Conservation (phyloP, 2,888 invertebrate species). For the Chloromyia formosa region DNA sequence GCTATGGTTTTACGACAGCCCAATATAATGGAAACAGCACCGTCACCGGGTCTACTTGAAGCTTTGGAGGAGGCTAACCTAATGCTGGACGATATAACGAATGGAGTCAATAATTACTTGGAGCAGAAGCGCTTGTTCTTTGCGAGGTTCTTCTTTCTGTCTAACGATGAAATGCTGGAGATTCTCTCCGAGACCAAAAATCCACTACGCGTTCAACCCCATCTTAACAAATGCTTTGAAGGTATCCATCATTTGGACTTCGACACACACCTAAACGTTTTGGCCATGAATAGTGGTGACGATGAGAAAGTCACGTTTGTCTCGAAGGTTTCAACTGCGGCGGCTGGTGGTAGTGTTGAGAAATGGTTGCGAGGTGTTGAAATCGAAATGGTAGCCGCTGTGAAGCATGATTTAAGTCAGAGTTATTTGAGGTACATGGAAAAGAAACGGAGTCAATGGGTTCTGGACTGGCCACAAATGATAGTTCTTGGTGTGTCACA, state of each 20-base stretch:
- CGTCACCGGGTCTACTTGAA: conserved; percentile 74
- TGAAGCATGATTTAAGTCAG: conserved; percentile 63
- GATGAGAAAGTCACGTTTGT: conserved; percentile 69
- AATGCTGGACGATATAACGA: conserved; percentile 70
- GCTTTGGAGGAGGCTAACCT: conserved; percentile 69
- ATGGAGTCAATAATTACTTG: conserved; percentile 72
- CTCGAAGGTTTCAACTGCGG: conserved; percentile 65
- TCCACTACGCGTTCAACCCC: conserved; percentile 69
- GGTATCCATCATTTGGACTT: conserved; percentile 69
- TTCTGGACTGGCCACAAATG: conserved; percentile 72
- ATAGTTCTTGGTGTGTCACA: conserved; percentile 69
- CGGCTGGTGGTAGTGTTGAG: conserved; percentile 70
- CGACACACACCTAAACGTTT: conserved; percentile 67
- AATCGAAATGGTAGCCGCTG: conserved; percentile 69
- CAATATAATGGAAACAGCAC: conserved; percentile 64
- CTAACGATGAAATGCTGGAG: conserved; percentile 77
- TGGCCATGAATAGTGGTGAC: conserved; percentile 70
- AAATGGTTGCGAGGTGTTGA: conserved; percentile 74
- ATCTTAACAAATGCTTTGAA: conserved; percentile 76
- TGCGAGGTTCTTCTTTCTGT: conserved; percentile 79
- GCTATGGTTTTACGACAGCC: conserved; percentile 59
- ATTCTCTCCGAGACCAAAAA: conserved; percentile 76
- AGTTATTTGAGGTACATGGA: conserved; percentile 63
- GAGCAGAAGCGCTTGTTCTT: conserved; percentile 73
- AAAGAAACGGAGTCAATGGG: conserved; percentile 66